Percentiles rank a stretch among this genome's conserved stretches.
Evolutionary conservation across 2,797 vertebrate species (phyloP).

Genomic region (Craterocephalus amniculus): DNA sequence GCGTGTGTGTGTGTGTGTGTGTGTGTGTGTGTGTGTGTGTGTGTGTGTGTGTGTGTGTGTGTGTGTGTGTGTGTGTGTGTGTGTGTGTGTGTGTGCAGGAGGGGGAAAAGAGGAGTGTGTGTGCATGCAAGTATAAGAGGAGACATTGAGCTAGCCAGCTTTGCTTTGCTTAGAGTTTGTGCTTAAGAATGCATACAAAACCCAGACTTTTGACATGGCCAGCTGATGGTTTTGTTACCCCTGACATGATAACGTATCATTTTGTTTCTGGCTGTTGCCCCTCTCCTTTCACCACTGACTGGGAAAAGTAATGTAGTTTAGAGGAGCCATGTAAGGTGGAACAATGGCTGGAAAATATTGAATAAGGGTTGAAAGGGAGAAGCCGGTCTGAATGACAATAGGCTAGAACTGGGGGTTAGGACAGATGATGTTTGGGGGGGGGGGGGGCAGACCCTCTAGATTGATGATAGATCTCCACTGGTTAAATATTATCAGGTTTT

Average conservation of each 20-base stretch:
- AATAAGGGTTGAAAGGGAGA: slow-evolving; percentile 78
- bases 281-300: slow-evolving; percentile 63
- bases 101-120: slow-evolving; percentile 3
- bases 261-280: slow-evolving; percentile 52
- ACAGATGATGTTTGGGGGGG: slow-evolving; percentile 57
- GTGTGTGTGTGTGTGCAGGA: slow-evolving; percentile 12
- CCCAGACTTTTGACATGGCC: slow-evolving; percentile 51
- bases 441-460: slow-evolving; percentile 46
- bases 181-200: slow-evolving; percentile 43
- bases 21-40: slow-evolving; percentile 25
- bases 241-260: slow-evolving; percentile 76
- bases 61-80: slow-evolving; percentile 17
- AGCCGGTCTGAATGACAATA: slow-evolving; percentile 75
- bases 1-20: no score
- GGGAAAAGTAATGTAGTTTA: slow-evolving; percentile 79
- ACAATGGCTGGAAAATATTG: slow-evolving; percentile 81
- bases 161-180: slow-evolving; percentile 29
- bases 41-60: slow-evolving; percentile 17
- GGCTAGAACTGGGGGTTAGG: slow-evolving; percentile 64
- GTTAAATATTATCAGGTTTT: slow-evolving; percentile 86
- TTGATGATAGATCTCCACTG: slow-evolving; percentile 78
- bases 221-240: slow-evolving; percentile 72
- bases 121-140: slow-evolving; percentile 14
- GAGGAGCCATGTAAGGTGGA: slow-evolving; percentile 68
- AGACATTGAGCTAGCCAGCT: slow-evolving; percentile 30